Evolutionary conservation across 2,113 vertebrate genomes (phyloP).

Genomic region (Agapornis roseicollis): DNA sequence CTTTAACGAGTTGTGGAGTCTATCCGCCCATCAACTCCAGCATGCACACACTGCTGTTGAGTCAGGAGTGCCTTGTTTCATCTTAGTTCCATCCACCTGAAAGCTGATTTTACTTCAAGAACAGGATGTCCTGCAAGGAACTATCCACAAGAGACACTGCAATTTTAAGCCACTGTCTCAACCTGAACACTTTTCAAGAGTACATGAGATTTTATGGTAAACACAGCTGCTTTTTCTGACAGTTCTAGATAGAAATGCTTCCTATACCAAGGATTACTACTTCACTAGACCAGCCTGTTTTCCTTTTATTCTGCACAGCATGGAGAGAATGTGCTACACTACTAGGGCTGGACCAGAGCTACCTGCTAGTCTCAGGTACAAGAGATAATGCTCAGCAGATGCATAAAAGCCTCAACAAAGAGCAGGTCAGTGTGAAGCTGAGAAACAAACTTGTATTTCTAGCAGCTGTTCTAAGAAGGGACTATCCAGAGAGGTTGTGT

Average conservation of each 20-base stretch:
- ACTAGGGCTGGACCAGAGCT: background rate
- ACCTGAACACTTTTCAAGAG: background rate
- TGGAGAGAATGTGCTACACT: accelerated
- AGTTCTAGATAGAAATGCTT: background rate
- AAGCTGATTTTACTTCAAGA: background rate
- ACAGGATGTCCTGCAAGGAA: background rate
- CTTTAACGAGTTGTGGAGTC: too few species aligned
- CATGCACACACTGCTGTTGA: background rate
- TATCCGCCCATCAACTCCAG: too few species aligned
- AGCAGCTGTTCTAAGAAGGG: background rate
- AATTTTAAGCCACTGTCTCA: background rate
- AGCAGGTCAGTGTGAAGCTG: background rate
- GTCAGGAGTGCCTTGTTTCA: background rate
- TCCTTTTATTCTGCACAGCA: background rate
- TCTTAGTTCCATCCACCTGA: background rate
- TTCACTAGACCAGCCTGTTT: background rate
- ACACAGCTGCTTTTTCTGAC: background rate
- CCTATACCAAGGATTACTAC: background rate
- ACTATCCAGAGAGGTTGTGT: background rate
- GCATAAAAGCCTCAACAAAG: background rate
- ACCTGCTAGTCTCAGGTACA: background rate
- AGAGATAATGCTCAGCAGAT: background rate
- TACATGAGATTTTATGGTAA: background rate
- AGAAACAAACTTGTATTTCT: background rate
- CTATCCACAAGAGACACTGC: background rate